Conservation (phyloP, 2,113 vertebrate species). For the Sigmodon hispidus region DNA sequence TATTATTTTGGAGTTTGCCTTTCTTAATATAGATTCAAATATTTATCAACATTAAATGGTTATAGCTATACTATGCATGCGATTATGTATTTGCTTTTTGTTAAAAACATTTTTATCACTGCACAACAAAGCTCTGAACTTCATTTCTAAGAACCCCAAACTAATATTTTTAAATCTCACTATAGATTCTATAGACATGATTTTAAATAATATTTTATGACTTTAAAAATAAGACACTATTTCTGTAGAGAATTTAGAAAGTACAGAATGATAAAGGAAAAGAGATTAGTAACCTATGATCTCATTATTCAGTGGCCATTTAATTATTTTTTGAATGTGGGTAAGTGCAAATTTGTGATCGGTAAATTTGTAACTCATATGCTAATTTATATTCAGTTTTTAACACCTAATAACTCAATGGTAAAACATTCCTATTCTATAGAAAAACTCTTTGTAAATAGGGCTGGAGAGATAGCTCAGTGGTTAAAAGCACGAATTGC, state of each 20-base stretch:
- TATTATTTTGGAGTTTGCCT: neutral
- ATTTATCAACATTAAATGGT: slow-evolving; percentile 4
- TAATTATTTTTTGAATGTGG: neutral
- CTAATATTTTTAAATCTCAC: neutral
- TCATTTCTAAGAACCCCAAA: neutral
- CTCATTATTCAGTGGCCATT: neutral
- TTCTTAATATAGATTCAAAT: neutral
- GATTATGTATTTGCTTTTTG: neutral
- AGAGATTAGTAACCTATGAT: neutral
- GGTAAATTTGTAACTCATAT: neutral
- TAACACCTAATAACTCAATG: neutral
- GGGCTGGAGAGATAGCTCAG: neutral
- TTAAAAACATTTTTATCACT: neutral
- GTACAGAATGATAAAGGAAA: neutral
- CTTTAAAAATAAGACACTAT: slow-evolving; percentile 2
- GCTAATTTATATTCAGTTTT: neutral
- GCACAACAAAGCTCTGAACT: neutral
- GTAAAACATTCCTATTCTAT: neutral
- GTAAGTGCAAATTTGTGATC: neutral
- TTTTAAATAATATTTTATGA: slow-evolving; percentile 36
- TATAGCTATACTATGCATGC: neutral
- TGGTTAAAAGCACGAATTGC: neutral
- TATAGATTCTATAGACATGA: neutral
- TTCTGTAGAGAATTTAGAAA: slow-evolving; percentile 8
- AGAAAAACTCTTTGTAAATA: neutral